Evolutionary conservation across 2,797 vertebrate genomes (phyloP), one percentile per base, ranked within the genome.

Genomic region (Apodemus agrarius): DNA sequence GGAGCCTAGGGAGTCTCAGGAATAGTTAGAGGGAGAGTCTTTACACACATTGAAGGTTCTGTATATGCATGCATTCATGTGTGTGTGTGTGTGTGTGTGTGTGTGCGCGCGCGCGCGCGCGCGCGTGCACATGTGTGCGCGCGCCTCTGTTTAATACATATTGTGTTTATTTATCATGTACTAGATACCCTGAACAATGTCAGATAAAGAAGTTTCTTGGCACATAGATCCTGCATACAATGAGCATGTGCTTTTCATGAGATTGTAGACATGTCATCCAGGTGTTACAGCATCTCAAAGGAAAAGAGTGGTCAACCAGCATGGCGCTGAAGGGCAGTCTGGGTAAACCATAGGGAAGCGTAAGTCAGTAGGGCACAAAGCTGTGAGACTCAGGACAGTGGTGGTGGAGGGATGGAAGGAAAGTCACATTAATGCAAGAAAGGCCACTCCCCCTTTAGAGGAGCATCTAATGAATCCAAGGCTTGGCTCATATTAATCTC

Each of bases 211-310:
- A 6, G 22, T 57, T 74, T 74, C 67, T 40, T 19, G 21, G 52
- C 13, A 19, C 69, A 75, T 31, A 57, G 52, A 9, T 31, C 37
- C 67, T 43, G 63, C 34, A 87, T 61, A 76, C 52, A 94, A 89
- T 72, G 43, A 90, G 57, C 24, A 74, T 63, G 78, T 54, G 19
- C 40, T 89, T 95, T 96, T 82, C 54, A 94, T 34, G 34, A 93
- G 49, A 80, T 86, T 91, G 40, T 82, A 96, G 92, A 67, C n/a
- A 89, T 34, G 14, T 88, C 34, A 78, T 40, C 6, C 74, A 6
- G 46, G 11, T 87, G 16, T 94, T 74, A 31, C 21, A 72, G 63
- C 61, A 24, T 40, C 26, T 13, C 76, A 80, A 61, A 93, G 89
- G 72, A 79, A 93, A 80, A 57, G 13, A 24, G 52, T 29, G 86